Percentiles rank a stretch among this genome's conserved stretches.
These are phyloP conservation scores for Mystacides longicornis DNA, from an alignment of 2,888 invertebrate genomes.

Conservation along the genomic window DNA sequence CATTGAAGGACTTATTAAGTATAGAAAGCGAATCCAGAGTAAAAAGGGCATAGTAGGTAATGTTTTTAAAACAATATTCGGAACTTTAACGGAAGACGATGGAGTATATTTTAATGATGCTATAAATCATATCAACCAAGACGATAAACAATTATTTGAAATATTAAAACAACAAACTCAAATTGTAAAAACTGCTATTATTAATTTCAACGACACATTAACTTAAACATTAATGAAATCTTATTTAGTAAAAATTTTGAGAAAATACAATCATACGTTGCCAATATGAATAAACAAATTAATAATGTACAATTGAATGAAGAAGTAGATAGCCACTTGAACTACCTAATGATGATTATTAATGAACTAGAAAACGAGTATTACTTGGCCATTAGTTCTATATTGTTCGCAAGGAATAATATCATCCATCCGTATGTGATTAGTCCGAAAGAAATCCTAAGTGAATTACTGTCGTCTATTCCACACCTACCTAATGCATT, in stretches of 20 bases:
- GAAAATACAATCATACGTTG: conserved; percentile 19
- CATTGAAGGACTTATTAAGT: neutral
- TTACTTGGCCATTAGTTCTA: conserved; percentile 16
- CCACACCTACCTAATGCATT: neutral
- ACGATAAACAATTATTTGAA: conserved; percentile 19
- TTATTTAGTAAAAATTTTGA: conserved; percentile 23
- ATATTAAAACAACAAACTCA: conserved; percentile 26
- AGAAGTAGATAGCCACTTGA: conserved; percentile 17
- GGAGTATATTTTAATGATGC: conserved; percentile 21
- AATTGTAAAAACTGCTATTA: conserved; percentile 21
- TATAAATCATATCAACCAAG: conserved; percentile 21
- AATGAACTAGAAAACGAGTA: conserved; percentile 21
- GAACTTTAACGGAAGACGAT: conserved; percentile 12
- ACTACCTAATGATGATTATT: conserved; percentile 18
- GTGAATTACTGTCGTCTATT: neutral
- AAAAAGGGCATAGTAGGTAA: conserved; percentile 9
- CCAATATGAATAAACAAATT: neutral
- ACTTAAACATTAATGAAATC: conserved; percentile 22
- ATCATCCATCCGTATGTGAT: conserved; percentile 25
- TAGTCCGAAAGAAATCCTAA: conserved; percentile 15
- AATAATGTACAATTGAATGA: conserved; percentile 6
- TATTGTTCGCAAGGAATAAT: conserved; percentile 23
- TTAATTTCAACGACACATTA: conserved; percentile 24
- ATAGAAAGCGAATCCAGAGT: neutral
- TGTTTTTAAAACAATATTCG: conserved; percentile 11